Evolutionary conservation across 2,888 invertebrate genomes (phyloP).

Genomic region (Euzophera pinguis): DNA sequence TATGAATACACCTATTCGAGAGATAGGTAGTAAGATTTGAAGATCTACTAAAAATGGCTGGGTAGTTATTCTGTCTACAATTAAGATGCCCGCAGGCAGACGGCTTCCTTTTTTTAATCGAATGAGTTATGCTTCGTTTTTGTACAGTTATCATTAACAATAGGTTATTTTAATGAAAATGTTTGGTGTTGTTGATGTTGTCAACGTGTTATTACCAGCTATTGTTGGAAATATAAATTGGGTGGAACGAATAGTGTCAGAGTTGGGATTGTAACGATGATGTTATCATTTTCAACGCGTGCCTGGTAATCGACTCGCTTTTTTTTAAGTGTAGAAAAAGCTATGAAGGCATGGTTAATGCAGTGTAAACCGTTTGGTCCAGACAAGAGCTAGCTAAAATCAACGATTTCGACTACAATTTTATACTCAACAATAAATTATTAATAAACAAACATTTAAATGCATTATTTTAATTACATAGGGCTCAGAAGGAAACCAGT

Average conservation of each 20-base stretch:
- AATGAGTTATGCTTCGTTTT: slow-evolving; percentile 75
- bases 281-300: not conserved
- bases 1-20: not conserved
- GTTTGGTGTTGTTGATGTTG: slow-evolving; percentile 14
- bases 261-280: slow-evolving; percentile 3
- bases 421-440: too few relatives aligned
- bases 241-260: slow-evolving; percentile 17
- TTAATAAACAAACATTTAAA: too few relatives aligned
- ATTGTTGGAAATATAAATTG: slow-evolving; percentile 17
- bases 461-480: too few relatives aligned
- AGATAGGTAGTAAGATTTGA: not conserved
- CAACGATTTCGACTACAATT: too few relatives aligned
- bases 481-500: too few relatives aligned
- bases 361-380: too few relatives aligned
- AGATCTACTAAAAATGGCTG: slow-evolving; percentile 3
- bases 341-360: not conserved
- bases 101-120: slow-evolving; percentile 58
- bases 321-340: not conserved
- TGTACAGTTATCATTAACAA: slow-evolving; percentile 43
- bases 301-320: too few relatives aligned
- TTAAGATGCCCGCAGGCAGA: slow-evolving; percentile 61
- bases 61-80: slow-evolving; percentile 38
- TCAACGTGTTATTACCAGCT: slow-evolving; percentile 9
- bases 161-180: slow-evolving; percentile 15
- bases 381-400: too few relatives aligned